A percentile compares a stretch with the other conserved stretches of the same genome.
Conservation (phyloP, 35 echinoderm and acorn worm genomes). For the Nesometra sesokonis region DNA sequence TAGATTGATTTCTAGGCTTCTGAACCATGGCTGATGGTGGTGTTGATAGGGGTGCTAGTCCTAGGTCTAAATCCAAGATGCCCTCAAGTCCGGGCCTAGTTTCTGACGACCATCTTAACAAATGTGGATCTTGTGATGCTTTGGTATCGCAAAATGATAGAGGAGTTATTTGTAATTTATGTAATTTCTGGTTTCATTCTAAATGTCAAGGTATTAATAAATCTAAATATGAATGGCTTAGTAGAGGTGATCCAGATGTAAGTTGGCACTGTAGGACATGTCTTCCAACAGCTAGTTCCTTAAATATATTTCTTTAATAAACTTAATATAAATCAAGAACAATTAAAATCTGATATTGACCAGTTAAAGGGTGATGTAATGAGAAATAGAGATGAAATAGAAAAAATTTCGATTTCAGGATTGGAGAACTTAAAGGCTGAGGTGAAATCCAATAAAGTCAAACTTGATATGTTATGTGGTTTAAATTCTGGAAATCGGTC, state of each 20-base stretch:
- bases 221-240: neutral
- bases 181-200: neutral
- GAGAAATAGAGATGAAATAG: neutral
- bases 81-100: neutral
- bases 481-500: neutral
- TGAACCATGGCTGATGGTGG: no score
- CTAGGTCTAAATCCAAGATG: no score
- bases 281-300: neutral
- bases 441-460: neutral
- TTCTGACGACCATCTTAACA: neutral
- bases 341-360: neutral
- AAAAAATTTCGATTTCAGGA: neutral
- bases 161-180: neutral
- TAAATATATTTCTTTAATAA: neutral
- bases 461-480: neutral
- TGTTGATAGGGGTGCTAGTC: no score
- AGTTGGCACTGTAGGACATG: neutral
- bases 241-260: neutral
- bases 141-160: neutral
- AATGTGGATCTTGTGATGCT: neutral
- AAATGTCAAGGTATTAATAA: neutral
- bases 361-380: neutral
- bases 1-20: no score
- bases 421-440: neutral
- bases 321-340: neutral